Evolutionary conservation across 64 coral and sea anemone species (phyloP).

Genomic region (Actinia tenebrosa): DNA sequence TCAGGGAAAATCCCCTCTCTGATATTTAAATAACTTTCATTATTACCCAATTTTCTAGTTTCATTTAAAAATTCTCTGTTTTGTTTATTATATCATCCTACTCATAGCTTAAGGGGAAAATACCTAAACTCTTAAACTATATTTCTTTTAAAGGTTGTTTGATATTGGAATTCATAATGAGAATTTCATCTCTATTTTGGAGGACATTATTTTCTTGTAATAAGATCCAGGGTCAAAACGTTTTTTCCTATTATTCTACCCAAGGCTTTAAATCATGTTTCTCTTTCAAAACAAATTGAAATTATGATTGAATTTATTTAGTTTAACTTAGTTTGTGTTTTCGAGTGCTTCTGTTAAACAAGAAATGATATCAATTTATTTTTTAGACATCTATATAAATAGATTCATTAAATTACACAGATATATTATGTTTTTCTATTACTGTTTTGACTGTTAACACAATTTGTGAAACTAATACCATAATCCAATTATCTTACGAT

Average conservation of each 20-base stretch:
- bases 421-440: no score
- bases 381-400: no score
- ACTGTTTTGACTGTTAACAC: no score
- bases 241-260: neutral
- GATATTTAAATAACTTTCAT: neutral
- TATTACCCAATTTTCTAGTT: constrained; percentile 1
- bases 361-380: no score
- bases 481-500: no score
- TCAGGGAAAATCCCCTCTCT: neutral
- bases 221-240: neutral
- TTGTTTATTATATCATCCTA: neutral
- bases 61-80: neutral
- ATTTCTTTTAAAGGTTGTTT: neutral
- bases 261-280: neutral
- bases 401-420: no score
- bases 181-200: neutral
- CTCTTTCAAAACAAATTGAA: no score
- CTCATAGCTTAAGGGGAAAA: neutral
- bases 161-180: neutral
- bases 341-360: no score
- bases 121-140: neutral
- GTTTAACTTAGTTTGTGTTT: no score
- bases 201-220: neutral
- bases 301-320: no score
- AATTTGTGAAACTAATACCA: no score